Conservation (phyloP, 2,797 vertebrate species). For the Mus minutoides region DNA sequence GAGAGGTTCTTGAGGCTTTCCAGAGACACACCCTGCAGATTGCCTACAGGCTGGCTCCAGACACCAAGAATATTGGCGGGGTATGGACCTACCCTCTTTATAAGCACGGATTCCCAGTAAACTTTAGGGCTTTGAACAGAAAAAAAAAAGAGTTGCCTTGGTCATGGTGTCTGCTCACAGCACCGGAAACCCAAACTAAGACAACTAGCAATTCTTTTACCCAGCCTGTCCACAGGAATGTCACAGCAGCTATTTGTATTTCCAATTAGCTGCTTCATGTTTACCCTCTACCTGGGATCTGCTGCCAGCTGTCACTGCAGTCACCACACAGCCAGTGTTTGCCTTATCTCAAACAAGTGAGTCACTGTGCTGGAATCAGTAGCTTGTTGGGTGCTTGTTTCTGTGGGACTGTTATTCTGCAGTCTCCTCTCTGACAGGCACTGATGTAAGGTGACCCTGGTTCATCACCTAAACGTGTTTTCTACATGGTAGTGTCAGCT, state of each 20-base stretch:
- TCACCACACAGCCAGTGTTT: background rate
- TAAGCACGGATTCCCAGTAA: too few relatives aligned
- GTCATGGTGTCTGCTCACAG: background rate
- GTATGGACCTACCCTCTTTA: too few relatives aligned
- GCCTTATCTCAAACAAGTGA: background rate
- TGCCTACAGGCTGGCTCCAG: too few relatives aligned
- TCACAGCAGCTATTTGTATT: conserved; percentile 96
- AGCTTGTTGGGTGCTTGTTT: background rate
- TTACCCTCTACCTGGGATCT: conserved; percentile 95
- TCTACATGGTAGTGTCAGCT: background rate
- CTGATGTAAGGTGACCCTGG: background rate
- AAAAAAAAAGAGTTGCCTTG: background rate
- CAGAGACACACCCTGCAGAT: too few relatives aligned
- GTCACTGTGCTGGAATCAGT: background rate
- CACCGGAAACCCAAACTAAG: background rate
- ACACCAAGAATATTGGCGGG: too few relatives aligned
- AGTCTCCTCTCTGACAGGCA: background rate
- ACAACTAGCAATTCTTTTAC: conserved; percentile 92
- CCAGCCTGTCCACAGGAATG: conserved; percentile 97
- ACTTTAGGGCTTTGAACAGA: too few relatives aligned
- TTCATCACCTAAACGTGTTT: background rate
- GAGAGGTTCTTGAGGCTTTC: too few relatives aligned
- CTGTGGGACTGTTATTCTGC: background rate
- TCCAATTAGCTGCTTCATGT: conserved; percentile 97
- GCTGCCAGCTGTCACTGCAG: conserved; percentile 91